A percentile compares a stretch with the other conserved stretches of the same genome.
Conservation (phyloP, 2,797 vertebrate genomes). For the Oryzias dopingdopingensis region DNA sequence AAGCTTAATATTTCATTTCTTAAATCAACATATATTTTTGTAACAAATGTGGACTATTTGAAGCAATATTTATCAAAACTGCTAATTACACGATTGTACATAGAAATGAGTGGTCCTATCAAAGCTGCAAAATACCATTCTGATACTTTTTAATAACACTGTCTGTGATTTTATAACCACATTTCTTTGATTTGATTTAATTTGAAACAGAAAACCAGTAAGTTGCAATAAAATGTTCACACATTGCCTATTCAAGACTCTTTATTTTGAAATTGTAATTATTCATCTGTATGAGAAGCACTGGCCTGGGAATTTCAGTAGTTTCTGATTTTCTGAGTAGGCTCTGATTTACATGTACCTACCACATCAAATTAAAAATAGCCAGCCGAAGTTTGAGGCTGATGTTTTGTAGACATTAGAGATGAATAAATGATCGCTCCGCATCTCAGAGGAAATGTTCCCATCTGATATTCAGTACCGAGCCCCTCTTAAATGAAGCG, state of each 20-base stretch:
- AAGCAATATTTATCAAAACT: too few relatives aligned
- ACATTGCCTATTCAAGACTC: constrained; percentile 29
- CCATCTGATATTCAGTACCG: constrained; percentile 58
- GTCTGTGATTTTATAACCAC: constrained; percentile 7
- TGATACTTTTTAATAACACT: constrained; percentile 1
- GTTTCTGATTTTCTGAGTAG: constrained; percentile 43
- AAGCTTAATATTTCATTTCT: too few relatives aligned
- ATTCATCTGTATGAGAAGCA: constrained; percentile 58
- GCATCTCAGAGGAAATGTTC: constrained; percentile 56
- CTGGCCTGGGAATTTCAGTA: constrained; percentile 54
- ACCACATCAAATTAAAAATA: constrained; percentile 73
- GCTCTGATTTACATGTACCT: constrained; percentile 62
- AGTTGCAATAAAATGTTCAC: constrained; percentile 55
- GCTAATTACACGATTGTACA: too few relatives aligned
- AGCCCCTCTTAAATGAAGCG: constrained; percentile 69
- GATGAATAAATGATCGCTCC: constrained; percentile 68
- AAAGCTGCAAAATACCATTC: too few relatives aligned
- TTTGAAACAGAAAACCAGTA: constrained; percentile 33
- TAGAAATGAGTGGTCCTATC: too few relatives aligned
- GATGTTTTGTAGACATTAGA: constrained; percentile 63
- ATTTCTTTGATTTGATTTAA: constrained; percentile 18
- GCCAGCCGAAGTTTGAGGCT: constrained; percentile 59
- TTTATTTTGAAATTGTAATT: constrained; percentile 66
- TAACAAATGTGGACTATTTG: not conserved
- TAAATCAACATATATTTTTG: not conserved